Evolutionary conservation across 1,140 invertebrate species (phyloP).

Genomic region (Hermatobates lingyangjiaoensis): DNA sequence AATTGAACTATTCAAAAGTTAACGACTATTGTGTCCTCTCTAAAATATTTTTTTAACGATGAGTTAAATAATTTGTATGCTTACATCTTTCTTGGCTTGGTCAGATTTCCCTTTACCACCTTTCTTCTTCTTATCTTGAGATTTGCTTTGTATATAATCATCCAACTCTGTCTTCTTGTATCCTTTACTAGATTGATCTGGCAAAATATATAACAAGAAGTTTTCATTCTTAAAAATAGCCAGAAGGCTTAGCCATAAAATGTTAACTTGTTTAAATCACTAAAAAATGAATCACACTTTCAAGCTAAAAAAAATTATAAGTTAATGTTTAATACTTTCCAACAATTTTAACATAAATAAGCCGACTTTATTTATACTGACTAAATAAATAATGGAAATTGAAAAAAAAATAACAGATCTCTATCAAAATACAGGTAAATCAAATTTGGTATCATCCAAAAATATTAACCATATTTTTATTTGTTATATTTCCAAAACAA

Average conservation of each 20-base stretch:
- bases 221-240: neutral
- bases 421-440: too few relatives aligned
- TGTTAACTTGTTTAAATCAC: neutral
- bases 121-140: conserved; percentile 15
- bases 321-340: neutral
- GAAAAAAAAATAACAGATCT: too few relatives aligned
- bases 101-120: conserved; percentile 1
- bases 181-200: conserved; percentile 3
- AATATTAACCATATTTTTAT: too few relatives aligned
- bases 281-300: neutral
- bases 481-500: neutral
- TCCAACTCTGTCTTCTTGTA: conserved; percentile 15
- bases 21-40: too few relatives aligned
- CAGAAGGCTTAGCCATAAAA: neutral
- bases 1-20: too few relatives aligned
- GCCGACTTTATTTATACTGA: too few relatives aligned
- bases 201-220: neutral
- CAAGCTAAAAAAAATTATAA: neutral
- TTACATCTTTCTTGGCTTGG: neutral
- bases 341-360: neutral
- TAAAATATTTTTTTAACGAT: too few relatives aligned
- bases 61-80: too few relatives aligned
- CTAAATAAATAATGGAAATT: too few relatives aligned
- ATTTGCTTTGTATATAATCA: conserved; percentile 12
- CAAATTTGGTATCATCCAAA: too few relatives aligned